Evolutionary conservation across 2,888 invertebrate species (phyloP).

Genomic region (Amphipyra tragopoginis): DNA sequence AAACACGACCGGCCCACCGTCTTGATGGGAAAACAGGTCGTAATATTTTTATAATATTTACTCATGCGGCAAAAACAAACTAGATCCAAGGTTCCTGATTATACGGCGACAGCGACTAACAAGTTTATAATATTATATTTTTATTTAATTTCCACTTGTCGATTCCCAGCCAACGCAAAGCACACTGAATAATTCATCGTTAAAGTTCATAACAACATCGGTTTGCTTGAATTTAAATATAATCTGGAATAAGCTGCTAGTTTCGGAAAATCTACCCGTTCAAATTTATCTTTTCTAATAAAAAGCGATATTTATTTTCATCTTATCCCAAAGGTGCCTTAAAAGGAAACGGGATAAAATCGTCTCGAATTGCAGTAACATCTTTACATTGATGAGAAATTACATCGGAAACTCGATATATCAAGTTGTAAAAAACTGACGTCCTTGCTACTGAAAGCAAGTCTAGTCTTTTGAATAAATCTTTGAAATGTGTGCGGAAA

Average conservation of each 20-base stretch:
- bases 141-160: slow-evolving; percentile 1
- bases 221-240: background rate
- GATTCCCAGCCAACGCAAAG: background rate
- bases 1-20: background rate
- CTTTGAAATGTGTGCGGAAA: too few species aligned
- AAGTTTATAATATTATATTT: too few species aligned
- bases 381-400: background rate
- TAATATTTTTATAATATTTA: background rate
- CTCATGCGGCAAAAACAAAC: slow-evolving; percentile 11
- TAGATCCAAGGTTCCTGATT: slow-evolving; percentile 17
- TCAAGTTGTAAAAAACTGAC: too few species aligned
- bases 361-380: background rate
- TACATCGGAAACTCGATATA: background rate
- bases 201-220: background rate
- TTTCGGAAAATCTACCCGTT: background rate
- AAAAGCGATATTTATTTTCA: background rate
- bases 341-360: background rate
- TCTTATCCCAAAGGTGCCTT: background rate
- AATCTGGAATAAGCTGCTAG: background rate
- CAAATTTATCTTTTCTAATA: background rate
- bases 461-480: too few species aligned
- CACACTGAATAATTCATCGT: slow-evolving; percentile 6
- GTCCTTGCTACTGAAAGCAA: too few species aligned
- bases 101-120: slow-evolving; percentile 3
- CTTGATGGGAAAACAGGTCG: background rate